Base-by-base conservation (phyloP, 2,888 invertebrate genomes). In the Ceriagrion tenellum region DNA sequence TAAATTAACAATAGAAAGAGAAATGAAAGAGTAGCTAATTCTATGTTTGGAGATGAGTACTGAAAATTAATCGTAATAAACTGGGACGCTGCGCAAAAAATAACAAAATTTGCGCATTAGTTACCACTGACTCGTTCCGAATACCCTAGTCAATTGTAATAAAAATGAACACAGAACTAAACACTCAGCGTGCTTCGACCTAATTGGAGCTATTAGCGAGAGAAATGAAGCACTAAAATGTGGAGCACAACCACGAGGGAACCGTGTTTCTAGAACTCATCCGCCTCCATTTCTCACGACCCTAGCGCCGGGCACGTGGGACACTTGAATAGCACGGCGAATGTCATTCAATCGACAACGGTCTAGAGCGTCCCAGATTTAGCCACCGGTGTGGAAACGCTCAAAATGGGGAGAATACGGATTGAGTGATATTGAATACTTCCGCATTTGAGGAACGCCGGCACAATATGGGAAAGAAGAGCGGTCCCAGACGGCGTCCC, bases 371-470 rank as follows among this genome's bases (percentile, higher is more conserved):
- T 59, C 59, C 90, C 90, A 56, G 59, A 90, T 90, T 59, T 90
- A 30, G 3, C 90, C 90, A 55, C 56, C n/a, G 55, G 55, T 30
- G 56, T 47, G 56, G 30, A 90, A 55, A n/a, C 90, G 26, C 20
- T 90, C 90, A 55, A 59, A 90, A 90, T 55, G n/a, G 55, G 55
- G 59, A 90, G n/a, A n/a, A n/a, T n/a, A n/a, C n/a, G n/a, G n/a
- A n/a, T n/a, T n/a, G n/a, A n/a, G n/a, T n/a, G n/a, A n/a, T n/a
- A n/a, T n/a, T n/a, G n/a, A n/a, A n/a, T n/a, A 30, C 90, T 30
- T 59, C 90, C 90, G 90, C 90, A 90, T 35, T 90, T 30, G 90
- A 59, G 90, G 90, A 55, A 55, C 56, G n/a, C 90, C 88, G 88
- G 88, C 90, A 59, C 30, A 90, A 90, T 59, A 90, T 13, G 35